Percentiles rank a stretch among this genome's conserved stretches.
Conservation (phyloP, 1,140 invertebrate species). For the Panonychus citri region DNA sequence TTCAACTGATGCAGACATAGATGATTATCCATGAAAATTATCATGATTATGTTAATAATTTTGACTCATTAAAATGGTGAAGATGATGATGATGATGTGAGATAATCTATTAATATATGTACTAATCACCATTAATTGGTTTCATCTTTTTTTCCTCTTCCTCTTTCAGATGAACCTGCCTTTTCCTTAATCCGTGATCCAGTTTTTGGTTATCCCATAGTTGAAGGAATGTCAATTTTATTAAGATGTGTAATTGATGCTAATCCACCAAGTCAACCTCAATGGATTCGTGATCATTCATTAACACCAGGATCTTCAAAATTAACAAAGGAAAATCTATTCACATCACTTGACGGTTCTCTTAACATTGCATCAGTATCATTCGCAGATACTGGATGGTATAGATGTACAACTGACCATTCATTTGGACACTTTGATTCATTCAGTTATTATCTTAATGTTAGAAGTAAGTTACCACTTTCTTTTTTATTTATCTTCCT, state of each 20-base stretch:
- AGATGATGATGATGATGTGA: too few species aligned
- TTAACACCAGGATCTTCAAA: neutral
- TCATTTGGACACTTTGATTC: constrained; percentile 55
- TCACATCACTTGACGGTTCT: constrained; percentile 39
- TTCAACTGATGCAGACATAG: too few species aligned
- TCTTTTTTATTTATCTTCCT: too few species aligned
- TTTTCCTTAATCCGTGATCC: constrained; percentile 68
- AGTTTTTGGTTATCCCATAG: constrained; percentile 58
- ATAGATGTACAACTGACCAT: constrained; percentile 60
- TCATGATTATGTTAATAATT: too few species aligned
- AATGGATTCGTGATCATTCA: constrained; percentile 35
- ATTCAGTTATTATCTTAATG: constrained; percentile 66
- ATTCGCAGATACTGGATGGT: constrained; percentile 57
- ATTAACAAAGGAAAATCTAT: neutral
- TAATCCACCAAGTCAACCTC: constrained; percentile 58
- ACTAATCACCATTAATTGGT: too few species aligned
- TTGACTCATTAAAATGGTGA: too few species aligned
- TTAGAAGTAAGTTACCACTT: constrained; percentile 41
- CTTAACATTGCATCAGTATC: constrained; percentile 54
- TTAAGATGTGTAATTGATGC: constrained; percentile 71
- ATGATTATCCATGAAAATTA: too few species aligned
- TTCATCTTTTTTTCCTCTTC: neutral
- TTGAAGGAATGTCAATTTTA: constrained; percentile 57
- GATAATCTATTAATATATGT: too few species aligned
- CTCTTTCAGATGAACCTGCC: constrained; percentile 49